A percentile compares a stretch with the other conserved stretches of the same genome.
These are phyloP conservation scores for Drosophila murphyi DNA, from an alignment of 1,140 invertebrate genomes.

Conservation along the genomic window DNA sequence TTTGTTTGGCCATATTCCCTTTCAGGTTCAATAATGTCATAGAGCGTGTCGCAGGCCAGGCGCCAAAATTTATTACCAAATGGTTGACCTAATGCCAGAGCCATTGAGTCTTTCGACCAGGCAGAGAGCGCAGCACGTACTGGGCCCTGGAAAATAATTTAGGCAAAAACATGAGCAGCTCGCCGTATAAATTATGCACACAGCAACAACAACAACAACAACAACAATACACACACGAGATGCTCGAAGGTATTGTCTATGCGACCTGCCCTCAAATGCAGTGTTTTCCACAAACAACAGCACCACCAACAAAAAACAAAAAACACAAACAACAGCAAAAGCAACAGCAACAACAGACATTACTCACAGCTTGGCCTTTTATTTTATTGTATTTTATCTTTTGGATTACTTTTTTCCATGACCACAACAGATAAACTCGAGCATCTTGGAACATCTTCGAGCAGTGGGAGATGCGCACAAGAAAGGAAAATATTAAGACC, in stretches of 20 bases:
- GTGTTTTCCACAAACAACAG: conserved; percentile 33
- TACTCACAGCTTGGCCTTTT: conserved; percentile 80
- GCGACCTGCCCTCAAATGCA: conserved; percentile 67
- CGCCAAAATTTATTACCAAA: conserved; percentile 78
- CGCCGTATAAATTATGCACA: conserved; percentile 78
- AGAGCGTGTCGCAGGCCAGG: conserved; percentile 79
- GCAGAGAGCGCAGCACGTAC: conserved; percentile 54
- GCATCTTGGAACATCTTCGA: conserved; percentile 64
- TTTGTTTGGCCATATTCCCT: conserved; percentile 61
- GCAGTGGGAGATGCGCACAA: conserved; percentile 28
- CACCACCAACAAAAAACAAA: conserved; percentile 12
- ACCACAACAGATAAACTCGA: conserved; percentile 82
- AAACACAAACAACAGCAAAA: conserved; percentile 27
- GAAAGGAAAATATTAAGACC: conserved; percentile 65
- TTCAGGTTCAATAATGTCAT: conserved; percentile 81
- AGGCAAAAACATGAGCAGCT: conserved; percentile 81
- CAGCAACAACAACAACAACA: conserved; percentile 25
- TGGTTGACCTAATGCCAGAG: conserved; percentile 66
- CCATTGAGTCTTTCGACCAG: conserved; percentile 32
- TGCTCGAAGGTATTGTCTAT: conserved; percentile 76
- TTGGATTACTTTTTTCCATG: conserved; percentile 82
- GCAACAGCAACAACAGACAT: conserved; percentile 52
- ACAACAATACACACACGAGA: conserved; percentile 21
- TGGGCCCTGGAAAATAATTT: conserved; percentile 73
- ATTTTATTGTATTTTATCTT: conserved; percentile 83